Conservation (phyloP, 2,113 vertebrate genomes). For the Gallinago jamesoni region DNA sequence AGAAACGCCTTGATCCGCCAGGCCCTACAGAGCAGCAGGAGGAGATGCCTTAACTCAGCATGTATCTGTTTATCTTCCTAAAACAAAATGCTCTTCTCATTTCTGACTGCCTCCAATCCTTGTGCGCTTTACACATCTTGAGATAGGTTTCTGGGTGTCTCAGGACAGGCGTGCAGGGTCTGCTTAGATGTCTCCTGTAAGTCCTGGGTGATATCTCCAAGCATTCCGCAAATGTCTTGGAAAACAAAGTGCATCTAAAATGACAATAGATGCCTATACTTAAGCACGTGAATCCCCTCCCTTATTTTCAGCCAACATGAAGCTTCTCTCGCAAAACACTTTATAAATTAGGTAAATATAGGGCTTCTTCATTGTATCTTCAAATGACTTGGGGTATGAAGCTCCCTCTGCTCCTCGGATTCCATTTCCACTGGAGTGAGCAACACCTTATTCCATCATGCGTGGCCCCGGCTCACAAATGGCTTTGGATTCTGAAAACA, state of each 20-base stretch:
- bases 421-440: not conserved
- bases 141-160: not conserved
- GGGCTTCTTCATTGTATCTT: not conserved
- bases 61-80: not conserved
- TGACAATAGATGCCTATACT: not conserved
- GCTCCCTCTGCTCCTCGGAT: not conserved
- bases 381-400: not conserved
- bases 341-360: not conserved
- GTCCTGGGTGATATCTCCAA: not conserved
- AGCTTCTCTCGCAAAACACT: not conserved
- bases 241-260: not conserved
- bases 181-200: not conserved
- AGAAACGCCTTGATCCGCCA: not conserved
- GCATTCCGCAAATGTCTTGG: not conserved
- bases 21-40: not conserved
- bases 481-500: not conserved
- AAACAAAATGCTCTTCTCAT: not conserved
- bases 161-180: not conserved
- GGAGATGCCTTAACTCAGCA: not conserved
- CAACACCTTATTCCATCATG: slow-evolving; percentile 40
- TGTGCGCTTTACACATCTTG: not conserved
- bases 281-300: not conserved
- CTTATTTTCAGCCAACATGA: not conserved
- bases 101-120: not conserved
- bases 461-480: not conserved